Base-by-base conservation (phyloP, 2,797 vertebrate species). In the Amazona finschi region DNA sequence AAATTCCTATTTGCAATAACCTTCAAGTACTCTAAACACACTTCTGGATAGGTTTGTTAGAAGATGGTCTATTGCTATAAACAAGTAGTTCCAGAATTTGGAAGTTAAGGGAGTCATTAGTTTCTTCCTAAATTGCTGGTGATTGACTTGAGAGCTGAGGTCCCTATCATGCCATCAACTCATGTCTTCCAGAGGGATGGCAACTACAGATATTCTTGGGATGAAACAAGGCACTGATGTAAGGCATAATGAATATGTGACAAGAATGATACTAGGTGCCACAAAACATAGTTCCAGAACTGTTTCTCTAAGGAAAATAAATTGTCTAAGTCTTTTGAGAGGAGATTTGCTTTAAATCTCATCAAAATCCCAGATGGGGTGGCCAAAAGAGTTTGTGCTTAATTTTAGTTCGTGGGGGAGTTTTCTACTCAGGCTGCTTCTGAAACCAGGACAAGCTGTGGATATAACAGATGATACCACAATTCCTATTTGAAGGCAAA, bases 181-280 rank as follows among this genome's bases (percentile, higher is more conserved):
- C 61, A 41, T 79, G 19, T 75, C 66, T 92, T 92, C 65, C 55
- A 81, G 85, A 81, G 73, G 94, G 93, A 95, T 87, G 89, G 92
- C 39, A 89, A 47, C 43, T 74, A 55, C 53, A 87, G 62, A 92
- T 87, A 95, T 78, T 93, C 82, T 72, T 84, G 85, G 58, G 85
- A 66, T 87, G 61, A 91, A 95, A 89, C 53, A 95, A 95, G 84
- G 43, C 53, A 80, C 64, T 85, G 89, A 94, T 94, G 65, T 74
- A 93, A 94, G 90, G 28, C 62, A 22, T 75, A 95, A 93, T 86
- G 75, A 83, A 44, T 75, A 81, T 80, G 39, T 85, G 92, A 94
- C 69, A 93, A 90, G 57, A 85, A 58, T 85, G 46, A 78, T 60
- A 69, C 30, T 20, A 22, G 15, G 12, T 94, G 85, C 75, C 89